Percentiles rank a stretch among this genome's conserved stretches.
phyloP scores from a whole-genome alignment of 1,140 invertebrate genomes.

The Leptopilina clavipes region DNA sequence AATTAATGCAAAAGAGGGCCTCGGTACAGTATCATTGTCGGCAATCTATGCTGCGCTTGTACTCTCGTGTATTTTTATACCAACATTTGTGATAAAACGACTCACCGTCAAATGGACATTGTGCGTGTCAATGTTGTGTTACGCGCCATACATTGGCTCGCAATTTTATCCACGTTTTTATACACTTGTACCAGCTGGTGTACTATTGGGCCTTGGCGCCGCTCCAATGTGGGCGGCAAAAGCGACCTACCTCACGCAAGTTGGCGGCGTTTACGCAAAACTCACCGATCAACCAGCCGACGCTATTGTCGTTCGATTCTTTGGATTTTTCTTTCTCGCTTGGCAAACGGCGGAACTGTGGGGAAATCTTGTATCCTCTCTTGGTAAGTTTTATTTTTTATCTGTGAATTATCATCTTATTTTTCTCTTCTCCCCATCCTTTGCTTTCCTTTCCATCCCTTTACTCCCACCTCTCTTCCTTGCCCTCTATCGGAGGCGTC shows the following conservation, averaged over 20 bases:
- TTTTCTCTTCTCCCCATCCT: no score
- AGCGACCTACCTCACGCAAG: constrained; percentile 95
- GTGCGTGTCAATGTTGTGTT: constrained; percentile 92
- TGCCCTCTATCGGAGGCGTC: no score
- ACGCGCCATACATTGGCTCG: constrained; percentile 93
- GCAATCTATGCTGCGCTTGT: constrained; percentile 92
- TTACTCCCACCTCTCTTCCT: no score
- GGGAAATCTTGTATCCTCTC: constrained; percentile 97
- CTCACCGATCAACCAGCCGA: constrained; percentile 90
- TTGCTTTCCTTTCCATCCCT: no score
- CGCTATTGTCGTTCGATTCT: constrained; percentile 94
- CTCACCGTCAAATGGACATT: constrained; percentile 97
- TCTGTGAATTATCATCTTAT: not conserved
- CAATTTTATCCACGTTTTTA: constrained; percentile 94
- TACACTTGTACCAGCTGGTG: constrained; percentile 93
- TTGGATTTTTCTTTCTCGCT: constrained; percentile 98
- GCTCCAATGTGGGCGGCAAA: constrained; percentile 98
- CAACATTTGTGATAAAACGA: constrained; percentile 90
- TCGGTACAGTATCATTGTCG: constrained; percentile 89
- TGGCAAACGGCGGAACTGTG: constrained; percentile 96
- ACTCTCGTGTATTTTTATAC: constrained; percentile 94
- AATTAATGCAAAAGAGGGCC: constrained; percentile 87
- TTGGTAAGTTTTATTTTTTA: constrained; percentile 79
- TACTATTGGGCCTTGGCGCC: constrained; percentile 91
- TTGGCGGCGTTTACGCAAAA: constrained; percentile 91